Percentiles rank a stretch among this genome's conserved stretches.
Evolutionary conservation across 1,140 invertebrate genomes (phyloP).

Genomic region (Panagrolaimus sp.): DNA sequence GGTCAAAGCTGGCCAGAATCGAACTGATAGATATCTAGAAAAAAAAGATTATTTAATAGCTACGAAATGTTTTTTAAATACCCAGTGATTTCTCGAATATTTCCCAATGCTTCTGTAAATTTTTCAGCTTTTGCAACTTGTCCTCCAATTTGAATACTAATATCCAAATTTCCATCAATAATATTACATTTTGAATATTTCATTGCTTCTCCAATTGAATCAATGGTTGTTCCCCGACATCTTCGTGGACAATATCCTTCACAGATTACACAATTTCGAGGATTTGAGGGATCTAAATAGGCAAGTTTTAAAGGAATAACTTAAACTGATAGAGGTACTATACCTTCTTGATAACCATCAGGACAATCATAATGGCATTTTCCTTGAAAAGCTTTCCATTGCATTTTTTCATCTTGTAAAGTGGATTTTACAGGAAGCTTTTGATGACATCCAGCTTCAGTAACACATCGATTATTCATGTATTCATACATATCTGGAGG

Average conservation of each 20-base stretch:
- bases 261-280: constrained; percentile 60
- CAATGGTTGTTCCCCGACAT: constrained; percentile 38
- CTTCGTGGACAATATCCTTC: constrained; percentile 62
- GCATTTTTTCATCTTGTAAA: not conserved
- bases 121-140: constrained; percentile 68
- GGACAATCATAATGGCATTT: constrained; percentile 74
- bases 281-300: constrained; percentile 25
- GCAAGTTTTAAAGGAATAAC: no score
- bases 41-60: not conserved
- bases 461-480: constrained; percentile 70
- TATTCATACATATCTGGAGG: constrained; percentile 68
- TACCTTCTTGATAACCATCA: constrained; percentile 66
- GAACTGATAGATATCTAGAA: constrained; percentile 70
- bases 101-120: constrained; percentile 71
- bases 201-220: constrained; percentile 66
- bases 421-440: constrained; percentile 63
- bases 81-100: constrained; percentile 73
- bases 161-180: constrained; percentile 74
- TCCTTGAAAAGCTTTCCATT: constrained; percentile 38
- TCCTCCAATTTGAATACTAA: constrained; percentile 70
- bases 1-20: constrained; percentile 73
- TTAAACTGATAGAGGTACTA: no score
- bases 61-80: constrained; percentile 15
- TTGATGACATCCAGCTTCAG: constrained; percentile 69
- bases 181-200: constrained; percentile 76